Evolutionary conservation across 2,113 vertebrate species (phyloP).

Genomic region (Spea multiplicata): DNA sequence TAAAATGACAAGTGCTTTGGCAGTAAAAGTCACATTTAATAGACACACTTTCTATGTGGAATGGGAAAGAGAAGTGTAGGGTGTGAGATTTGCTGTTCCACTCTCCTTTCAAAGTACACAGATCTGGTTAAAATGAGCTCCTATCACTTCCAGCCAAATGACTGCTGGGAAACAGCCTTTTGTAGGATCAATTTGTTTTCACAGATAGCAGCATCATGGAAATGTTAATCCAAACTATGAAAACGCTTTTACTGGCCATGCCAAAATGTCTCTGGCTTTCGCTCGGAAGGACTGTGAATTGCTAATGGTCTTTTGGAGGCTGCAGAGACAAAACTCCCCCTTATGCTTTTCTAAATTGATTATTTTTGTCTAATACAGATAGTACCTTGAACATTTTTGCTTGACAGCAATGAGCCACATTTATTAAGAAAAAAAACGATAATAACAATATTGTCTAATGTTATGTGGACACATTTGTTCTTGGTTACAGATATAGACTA

Average conservation of each 20-base stretch:
- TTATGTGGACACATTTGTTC: no score
- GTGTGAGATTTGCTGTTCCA: conserved; percentile 35
- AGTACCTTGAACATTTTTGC: neutral
- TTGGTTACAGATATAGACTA: no score
- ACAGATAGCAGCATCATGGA: conserved; percentile 45
- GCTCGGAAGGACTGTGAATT: conserved; percentile 30
- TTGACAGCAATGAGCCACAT: neutral
- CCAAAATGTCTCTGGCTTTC: conserved; percentile 46
- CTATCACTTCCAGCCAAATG: conserved; percentile 46
- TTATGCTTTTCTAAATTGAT: conserved; percentile 39
- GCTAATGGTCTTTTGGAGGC: conserved; percentile 43
- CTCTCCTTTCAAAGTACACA: conserved; percentile 28
- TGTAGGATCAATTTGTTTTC: conserved; percentile 49
- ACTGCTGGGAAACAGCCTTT: conserved; percentile 43
- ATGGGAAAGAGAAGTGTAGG: conserved; percentile 50
- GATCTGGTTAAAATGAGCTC: conserved; percentile 37
- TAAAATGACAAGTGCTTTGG: conserved; percentile 69
- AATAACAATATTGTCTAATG: neutral
- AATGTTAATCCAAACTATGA: conserved; percentile 50
- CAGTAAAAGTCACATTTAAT: conserved; percentile 63
- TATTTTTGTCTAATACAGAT: conserved; percentile 7
- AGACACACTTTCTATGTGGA: conserved; percentile 59
- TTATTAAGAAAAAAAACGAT: neutral
- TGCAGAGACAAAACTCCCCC: conserved; percentile 26
- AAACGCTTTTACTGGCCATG: conserved; percentile 44